These are phyloP conservation scores for Contarinia nasturtii DNA, from an alignment of 1,140 invertebrate genomes.

Conservation along the genomic window DNA sequence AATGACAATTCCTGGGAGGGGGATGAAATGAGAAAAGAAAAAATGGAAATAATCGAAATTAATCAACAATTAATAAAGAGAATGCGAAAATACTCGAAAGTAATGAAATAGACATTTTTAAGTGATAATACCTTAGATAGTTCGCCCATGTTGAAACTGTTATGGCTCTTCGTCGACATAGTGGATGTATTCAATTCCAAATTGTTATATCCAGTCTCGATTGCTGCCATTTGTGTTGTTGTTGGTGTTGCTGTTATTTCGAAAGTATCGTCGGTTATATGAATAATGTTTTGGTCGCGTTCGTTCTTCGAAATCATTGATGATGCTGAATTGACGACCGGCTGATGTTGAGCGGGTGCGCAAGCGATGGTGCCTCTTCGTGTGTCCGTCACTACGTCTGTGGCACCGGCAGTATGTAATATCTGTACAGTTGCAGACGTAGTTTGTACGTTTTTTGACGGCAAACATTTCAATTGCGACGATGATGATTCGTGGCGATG, in stretches of 20 bases:
- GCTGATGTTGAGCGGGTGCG: not conserved
- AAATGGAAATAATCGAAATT: not conserved
- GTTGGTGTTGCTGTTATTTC: too few relatives aligned
- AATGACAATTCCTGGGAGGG: not conserved
- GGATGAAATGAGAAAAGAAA: not conserved
- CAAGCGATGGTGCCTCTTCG: slow-evolving; percentile 7
- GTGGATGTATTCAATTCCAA: not conserved
- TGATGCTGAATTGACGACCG: not conserved
- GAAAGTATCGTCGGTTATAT: too few relatives aligned
- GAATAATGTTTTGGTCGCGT: not conserved
- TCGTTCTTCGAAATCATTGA: slow-evolving; percentile 3
- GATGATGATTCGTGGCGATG: not conserved
- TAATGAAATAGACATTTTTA: too few relatives aligned
- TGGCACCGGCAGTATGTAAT: slow-evolving; percentile 18
- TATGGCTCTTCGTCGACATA: not conserved
- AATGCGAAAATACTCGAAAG: too few relatives aligned
- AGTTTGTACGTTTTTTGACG: slow-evolving; percentile 34
- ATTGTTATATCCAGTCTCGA: slow-evolving; percentile 1
- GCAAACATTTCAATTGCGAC: too few relatives aligned
- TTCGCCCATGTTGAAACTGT: slow-evolving; percentile 1
- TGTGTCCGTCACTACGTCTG: slow-evolving; percentile 14
- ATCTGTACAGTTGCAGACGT: slow-evolving; percentile 31
- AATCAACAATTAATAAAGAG: too few relatives aligned
- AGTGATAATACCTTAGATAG: too few relatives aligned
- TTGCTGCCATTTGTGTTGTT: not conserved